A percentile compares a stretch with the other conserved stretches of the same genome.
Evolutionary conservation across 2,113 vertebrate species (phyloP).

Genomic region (Neodon shergylaensis): DNA sequence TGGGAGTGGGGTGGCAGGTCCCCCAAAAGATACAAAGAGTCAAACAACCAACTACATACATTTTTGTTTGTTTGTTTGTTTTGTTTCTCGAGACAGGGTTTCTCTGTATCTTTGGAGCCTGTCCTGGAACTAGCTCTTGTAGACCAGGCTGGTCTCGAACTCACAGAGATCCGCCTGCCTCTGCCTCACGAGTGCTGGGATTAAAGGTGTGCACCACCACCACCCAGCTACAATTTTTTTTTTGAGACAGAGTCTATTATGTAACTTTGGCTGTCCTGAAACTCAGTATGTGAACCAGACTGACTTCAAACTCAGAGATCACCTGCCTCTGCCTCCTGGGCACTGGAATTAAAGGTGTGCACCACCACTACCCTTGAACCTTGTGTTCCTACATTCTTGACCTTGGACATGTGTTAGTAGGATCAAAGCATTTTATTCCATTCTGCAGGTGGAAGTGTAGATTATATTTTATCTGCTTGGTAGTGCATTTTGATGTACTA

Average conservation of each 20-base stretch:
- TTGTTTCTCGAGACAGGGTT: not conserved
- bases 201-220: no score
- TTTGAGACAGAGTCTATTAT: not conserved
- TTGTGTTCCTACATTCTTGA: not conserved
- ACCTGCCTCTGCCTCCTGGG: not conserved
- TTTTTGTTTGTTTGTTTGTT: no score
- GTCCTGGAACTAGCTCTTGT: not conserved
- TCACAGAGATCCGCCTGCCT: no score
- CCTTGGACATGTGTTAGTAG: not conserved
- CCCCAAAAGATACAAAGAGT: no score
- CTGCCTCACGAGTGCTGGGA: no score
- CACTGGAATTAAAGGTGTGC: not conserved
- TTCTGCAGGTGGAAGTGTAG: not conserved
- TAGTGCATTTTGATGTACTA: not conserved
- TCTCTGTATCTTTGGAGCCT: not conserved
- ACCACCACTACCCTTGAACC: not conserved
- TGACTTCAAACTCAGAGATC: not conserved
- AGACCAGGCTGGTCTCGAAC: no score
- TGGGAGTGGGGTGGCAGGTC: no score
- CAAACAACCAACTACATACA: no score
- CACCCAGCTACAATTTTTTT: no score
- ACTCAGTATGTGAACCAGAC: not conserved
- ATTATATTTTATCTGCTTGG: constrained; percentile 4
- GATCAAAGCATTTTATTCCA: not conserved
- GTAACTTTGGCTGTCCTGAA: not conserved